Evolutionary conservation across 2,888 invertebrate species (phyloP).

Genomic region (Caenorhabditis sp.): DNA sequence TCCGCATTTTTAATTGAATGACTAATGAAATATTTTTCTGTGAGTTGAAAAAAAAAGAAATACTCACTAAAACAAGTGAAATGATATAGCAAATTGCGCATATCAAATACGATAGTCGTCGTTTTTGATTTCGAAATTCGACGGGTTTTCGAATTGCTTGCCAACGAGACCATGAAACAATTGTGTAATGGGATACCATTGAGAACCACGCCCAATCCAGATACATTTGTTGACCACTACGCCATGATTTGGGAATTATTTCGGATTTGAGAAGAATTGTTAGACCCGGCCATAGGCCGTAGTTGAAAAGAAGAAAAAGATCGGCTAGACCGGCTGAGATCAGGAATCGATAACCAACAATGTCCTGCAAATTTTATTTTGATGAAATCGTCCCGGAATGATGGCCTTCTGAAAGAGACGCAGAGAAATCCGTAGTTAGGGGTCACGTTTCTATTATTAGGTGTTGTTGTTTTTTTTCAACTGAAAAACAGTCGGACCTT

Average conservation of each 20-base stretch:
- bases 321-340: constrained; percentile 62
- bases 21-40: no score
- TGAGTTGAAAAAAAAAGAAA: not conserved
- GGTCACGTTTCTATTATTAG: no score
- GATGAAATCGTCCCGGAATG: no score
- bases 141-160: constrained; percentile 60
- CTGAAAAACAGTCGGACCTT: no score
- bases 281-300: constrained; percentile 64
- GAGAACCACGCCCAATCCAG: constrained; percentile 69
- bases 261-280: constrained; percentile 64
- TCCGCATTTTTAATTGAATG: not conserved
- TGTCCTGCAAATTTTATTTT: constrained; percentile 59
- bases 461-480: no score
- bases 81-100: constrained; percentile 59
- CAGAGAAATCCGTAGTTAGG: no score
- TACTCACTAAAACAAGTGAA: constrained; percentile 61
- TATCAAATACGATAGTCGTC: constrained; percentile 52
- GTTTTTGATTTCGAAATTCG: constrained; percentile 56
- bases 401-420: no score
- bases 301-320: constrained; percentile 63
- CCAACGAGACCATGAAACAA: constrained; percentile 66
- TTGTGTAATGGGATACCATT: constrained; percentile 66
- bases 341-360: constrained; percentile 67
- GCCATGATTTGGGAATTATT: constrained; percentile 49
- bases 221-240: constrained; percentile 65